Base-by-base conservation (phyloP, 2,113 vertebrate species). In the Uria aalge region DNA sequence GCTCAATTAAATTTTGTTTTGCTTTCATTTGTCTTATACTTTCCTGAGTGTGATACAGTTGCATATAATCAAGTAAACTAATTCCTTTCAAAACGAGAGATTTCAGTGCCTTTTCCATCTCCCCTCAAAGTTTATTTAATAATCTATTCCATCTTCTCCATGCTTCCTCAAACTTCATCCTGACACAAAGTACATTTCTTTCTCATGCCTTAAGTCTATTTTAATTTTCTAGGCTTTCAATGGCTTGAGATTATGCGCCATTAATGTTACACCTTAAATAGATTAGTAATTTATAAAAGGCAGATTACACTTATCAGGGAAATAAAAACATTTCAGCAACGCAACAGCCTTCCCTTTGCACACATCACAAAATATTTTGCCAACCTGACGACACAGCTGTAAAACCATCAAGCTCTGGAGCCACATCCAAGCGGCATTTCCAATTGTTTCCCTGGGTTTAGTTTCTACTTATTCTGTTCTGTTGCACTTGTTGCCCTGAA, bases 1-100 rank as follows among this genome's bases (percentile, higher is more conserved):
- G 97, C 97, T 98, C 98, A 98, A 98, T 98, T 98, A 98, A 98
- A 98, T 98, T 97, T 98, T 98, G 97, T 97, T 98, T 98, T 98
- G 97, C 98, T 98, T 98, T 98, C 98, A 98, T 98, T 98, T 98
- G 97, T 98, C 96, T 98, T 98, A 90, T 97, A 96, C 98, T 97
- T 98, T 97, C 88, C 95, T 93, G 96, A 98, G 97, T 98, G 98
- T 98, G 98, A 98, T 97, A 97, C 92, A 97, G 94, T 98, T 98
- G 97, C 96, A 97, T 96, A 96, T 97, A 98, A 98, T 98, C 98
- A 97, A 98, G 98, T 97, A 97, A 98, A 98, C 97, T 94, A 97
- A 98, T 97, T 98, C 97, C 79, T 96, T 97, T 97, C 92, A 97
- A 96, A 98, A 97, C 85, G 96, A 97, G 97, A 98, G 96, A 96